These are phyloP conservation scores for Mellivora capensis DNA, from an alignment of 2,113 vertebrate genomes.

Conservation along the genomic window DNA sequence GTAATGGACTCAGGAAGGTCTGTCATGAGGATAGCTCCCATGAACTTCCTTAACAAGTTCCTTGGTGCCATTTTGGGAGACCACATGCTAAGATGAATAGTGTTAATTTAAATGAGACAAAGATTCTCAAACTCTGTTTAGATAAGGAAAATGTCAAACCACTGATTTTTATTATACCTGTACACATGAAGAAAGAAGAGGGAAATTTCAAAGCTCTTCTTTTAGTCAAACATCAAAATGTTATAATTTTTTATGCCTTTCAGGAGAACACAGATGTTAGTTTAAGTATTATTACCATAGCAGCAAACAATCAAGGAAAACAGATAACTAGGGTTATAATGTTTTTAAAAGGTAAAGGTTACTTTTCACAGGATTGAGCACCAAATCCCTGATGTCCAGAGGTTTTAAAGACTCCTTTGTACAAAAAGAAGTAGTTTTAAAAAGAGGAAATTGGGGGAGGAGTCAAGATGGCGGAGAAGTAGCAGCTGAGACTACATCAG, in stretches of 20 bases:
- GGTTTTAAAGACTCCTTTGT: background rate
- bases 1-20: background rate
- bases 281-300: background rate
- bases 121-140: background rate
- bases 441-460: background rate
- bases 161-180: background rate
- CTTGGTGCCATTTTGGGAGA: background rate
- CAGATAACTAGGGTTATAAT: background rate
- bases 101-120: background rate
- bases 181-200: background rate
- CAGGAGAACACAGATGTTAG: background rate
- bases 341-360: constrained; percentile 17
- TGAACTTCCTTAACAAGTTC: background rate
- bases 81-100: background rate
- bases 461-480: too few species aligned
- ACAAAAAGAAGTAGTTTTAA: background rate
- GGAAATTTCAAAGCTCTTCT: background rate
- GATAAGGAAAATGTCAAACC: background rate
- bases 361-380: background rate
- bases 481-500: too few species aligned
- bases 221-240: background rate
- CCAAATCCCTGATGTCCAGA: background rate
- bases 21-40: background rate
- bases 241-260: background rate
- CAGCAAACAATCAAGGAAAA: background rate